Evolutionary conservation across 2,797 vertebrate species (phyloP).

Genomic region (Enteromius treurensis): DNA sequence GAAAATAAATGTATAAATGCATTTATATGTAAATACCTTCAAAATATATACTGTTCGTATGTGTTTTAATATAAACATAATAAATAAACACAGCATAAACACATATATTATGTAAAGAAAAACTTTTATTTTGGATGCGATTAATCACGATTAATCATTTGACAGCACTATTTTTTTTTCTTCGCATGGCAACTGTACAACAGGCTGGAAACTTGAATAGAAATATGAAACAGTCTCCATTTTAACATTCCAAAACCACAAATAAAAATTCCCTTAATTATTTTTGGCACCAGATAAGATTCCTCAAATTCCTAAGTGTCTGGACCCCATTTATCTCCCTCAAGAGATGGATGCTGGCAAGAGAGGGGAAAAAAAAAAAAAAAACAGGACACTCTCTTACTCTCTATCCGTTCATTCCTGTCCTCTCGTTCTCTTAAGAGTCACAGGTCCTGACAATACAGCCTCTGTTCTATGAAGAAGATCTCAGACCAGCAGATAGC

Average conservation of each 20-base stretch:
- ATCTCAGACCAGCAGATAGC: slow-evolving; percentile 36
- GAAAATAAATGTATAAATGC: no score
- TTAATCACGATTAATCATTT: no score
- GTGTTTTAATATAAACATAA: no score
- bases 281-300: slow-evolving; percentile 60
- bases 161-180: neutral
- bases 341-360: slow-evolving; percentile 22
- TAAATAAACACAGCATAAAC: no score
- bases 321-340: slow-evolving; percentile 55
- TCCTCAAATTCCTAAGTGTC: slow-evolving; percentile 58
- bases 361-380: slow-evolving; percentile 4
- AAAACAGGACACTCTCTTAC: slow-evolving; percentile 44
- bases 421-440: slow-evolving; percentile 47
- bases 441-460: slow-evolving; percentile 53
- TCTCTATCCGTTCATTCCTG: slow-evolving; percentile 29
- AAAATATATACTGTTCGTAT: no score
- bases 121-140: no score
- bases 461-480: slow-evolving; percentile 50
- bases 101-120: no score
- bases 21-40: no score
- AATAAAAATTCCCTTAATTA: slow-evolving; percentile 52
- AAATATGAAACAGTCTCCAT: slow-evolving; percentile 13
- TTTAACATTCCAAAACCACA: slow-evolving; percentile 21
- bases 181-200: slow-evolving; percentile 18
- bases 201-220: slow-evolving; percentile 5